Percentiles rank a stretch among this genome's conserved stretches.
phyloP scores from a whole-genome alignment of 2,113 vertebrate genomes.

The Dasyurus viverrinus region DNA sequence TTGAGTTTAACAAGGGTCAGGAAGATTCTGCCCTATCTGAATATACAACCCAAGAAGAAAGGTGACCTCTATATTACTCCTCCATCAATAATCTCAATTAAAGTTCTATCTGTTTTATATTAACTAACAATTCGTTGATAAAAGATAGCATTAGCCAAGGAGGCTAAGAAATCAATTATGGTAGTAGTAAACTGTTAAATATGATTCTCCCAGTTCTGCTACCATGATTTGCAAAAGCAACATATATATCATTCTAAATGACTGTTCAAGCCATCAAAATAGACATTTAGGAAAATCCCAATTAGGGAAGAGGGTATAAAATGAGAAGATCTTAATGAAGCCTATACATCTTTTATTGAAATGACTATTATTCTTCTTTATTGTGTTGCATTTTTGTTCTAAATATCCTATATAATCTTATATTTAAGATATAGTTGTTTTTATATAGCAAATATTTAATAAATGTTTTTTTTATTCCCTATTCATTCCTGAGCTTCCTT shows the following conservation, averaged over 20 bases:
- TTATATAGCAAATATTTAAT: neutral
- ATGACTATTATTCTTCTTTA: neutral
- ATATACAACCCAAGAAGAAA: neutral
- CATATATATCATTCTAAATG: neutral
- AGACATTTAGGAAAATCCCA: neutral
- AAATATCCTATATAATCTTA: neutral
- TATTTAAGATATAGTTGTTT: neutral
- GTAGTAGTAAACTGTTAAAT: neutral
- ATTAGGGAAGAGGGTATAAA: neutral
- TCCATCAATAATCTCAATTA: neutral
- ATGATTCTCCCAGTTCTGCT: neutral
- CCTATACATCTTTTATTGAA: neutral
- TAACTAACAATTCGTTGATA: neutral
- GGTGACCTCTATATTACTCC: neutral
- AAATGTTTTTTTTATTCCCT: neutral
- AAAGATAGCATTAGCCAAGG: neutral
- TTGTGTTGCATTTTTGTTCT: neutral
- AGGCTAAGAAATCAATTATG: neutral
- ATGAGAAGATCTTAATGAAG: neutral
- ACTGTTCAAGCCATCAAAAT: too few species aligned
- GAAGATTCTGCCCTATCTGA: neutral
- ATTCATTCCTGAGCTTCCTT: neutral
- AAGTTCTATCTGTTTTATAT: neutral
- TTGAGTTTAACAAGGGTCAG: neutral
- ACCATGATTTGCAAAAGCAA: neutral